Evolutionary conservation across 2,797 vertebrate species (phyloP).

Genomic region (Setipinna tenuifilis): DNA sequence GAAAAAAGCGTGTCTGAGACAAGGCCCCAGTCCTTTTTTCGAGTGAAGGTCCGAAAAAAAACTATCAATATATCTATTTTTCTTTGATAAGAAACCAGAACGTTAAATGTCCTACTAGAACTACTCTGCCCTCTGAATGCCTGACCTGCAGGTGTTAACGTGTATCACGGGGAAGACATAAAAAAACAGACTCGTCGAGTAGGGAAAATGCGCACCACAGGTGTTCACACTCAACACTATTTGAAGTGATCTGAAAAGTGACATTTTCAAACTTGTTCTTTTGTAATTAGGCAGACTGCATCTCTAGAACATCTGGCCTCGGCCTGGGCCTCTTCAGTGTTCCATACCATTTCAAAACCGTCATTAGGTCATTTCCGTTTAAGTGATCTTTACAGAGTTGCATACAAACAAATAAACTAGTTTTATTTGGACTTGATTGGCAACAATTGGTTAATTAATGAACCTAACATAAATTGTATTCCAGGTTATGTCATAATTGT

Average conservation of each 20-base stretch:
- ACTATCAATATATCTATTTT: too few species aligned
- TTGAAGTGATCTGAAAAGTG: not conserved
- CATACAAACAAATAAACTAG: not conserved
- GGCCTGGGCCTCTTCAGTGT: too few species aligned
- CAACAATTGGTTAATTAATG: not conserved
- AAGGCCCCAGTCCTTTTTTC: not conserved
- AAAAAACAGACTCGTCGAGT: not conserved
- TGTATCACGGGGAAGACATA: not conserved
- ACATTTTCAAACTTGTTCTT: not conserved
- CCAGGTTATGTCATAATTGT: too few species aligned
- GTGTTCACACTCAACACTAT: not conserved
- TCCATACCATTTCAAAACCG: too few species aligned
- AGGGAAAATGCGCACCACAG: not conserved
- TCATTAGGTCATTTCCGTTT: too few species aligned
- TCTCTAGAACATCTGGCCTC: too few species aligned
- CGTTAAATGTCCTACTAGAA: not conserved
- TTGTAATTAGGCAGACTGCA: too few species aligned
- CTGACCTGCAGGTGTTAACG: not conserved
- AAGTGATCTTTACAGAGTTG: too few species aligned
- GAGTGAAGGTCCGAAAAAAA: too few species aligned
- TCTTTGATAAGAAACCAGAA: not conserved
- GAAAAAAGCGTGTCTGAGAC: not conserved
- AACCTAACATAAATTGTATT: not conserved
- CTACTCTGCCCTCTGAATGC: not conserved
- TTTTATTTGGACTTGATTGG: not conserved